Percentiles rank a stretch among this genome's conserved stretches.
phyloP scores from a whole-genome alignment of 2,113 vertebrate species.

The Perca flavescens region DNA sequence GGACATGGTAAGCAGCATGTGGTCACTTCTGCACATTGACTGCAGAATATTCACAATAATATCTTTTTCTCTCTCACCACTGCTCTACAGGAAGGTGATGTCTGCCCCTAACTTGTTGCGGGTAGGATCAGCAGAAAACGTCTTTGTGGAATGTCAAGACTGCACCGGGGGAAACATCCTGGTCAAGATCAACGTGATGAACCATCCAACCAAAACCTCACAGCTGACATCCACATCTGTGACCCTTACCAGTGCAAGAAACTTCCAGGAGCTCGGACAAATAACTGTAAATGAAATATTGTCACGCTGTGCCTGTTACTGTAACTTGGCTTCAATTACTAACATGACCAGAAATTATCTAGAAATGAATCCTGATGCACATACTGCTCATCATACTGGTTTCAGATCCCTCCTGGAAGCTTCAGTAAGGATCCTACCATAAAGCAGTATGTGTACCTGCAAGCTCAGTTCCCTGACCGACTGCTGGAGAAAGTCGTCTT shows the following conservation, averaged over 20 bases:
- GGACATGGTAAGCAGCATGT: no score
- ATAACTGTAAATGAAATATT: slow-evolving; percentile 68
- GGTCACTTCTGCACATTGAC: background rate
- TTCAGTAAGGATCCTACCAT: slow-evolving; percentile 59
- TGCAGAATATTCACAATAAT: background rate
- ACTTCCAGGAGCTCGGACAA: slow-evolving; percentile 72
- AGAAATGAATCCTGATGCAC: background rate
- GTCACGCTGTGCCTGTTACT: background rate
- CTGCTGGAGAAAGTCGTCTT: no score
- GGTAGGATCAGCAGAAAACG: slow-evolving; percentile 77
- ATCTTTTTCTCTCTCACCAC: background rate
- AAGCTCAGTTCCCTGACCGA: no score
- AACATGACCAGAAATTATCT: background rate
- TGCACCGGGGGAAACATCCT: background rate
- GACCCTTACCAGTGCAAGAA: slow-evolving; percentile 24
- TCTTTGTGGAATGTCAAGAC: slow-evolving; percentile 84
- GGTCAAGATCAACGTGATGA: slow-evolving; percentile 66
- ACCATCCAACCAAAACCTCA: slow-evolving; percentile 66
- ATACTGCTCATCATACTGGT: background rate
- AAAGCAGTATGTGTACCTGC: slow-evolving; percentile 78
- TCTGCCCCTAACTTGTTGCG: slow-evolving; percentile 82
- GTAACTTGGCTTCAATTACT: background rate
- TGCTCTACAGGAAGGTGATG: slow-evolving; percentile 70
- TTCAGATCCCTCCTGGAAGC: slow-evolving; percentile 59
- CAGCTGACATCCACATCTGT: slow-evolving; percentile 29